A percentile compares a stretch with the other conserved stretches of the same genome.
Conservation (phyloP, 2,888 invertebrate genomes). For the Yponomeuta malinellus region DNA sequence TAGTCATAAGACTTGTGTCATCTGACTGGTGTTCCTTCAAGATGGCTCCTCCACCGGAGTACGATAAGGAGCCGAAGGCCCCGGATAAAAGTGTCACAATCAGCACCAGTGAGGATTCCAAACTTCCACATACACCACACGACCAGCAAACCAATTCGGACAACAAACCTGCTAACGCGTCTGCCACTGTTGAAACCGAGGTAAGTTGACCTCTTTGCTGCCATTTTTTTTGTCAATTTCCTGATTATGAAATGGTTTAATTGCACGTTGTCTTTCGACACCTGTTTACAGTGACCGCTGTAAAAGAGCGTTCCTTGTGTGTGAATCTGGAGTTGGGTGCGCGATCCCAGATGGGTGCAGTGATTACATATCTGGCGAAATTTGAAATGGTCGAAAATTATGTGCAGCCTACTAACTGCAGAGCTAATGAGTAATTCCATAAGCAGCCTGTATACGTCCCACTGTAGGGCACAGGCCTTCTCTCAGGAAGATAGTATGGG, state of each 20-base stretch:
- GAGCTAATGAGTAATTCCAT: not conserved
- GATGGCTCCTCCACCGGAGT: slow-evolving; percentile 87
- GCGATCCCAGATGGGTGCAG: not conserved
- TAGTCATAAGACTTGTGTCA: slow-evolving; percentile 76
- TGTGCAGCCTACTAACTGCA: not conserved
- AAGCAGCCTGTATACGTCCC: too few species aligned
- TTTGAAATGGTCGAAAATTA: not conserved
- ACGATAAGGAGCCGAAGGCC: slow-evolving; percentile 85
- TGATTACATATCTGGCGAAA: not conserved
- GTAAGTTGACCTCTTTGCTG: slow-evolving; percentile 57
- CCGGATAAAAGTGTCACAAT: slow-evolving; percentile 78
- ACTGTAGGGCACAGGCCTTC: too few species aligned
- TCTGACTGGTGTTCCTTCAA: slow-evolving; percentile 77
- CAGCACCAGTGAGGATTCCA: slow-evolving; percentile 64
- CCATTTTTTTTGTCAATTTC: slow-evolving; percentile 33
- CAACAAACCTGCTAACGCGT: slow-evolving; percentile 48
- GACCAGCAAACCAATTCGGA: slow-evolving; percentile 62
- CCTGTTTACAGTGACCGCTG: not conserved
- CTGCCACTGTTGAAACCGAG: slow-evolving; percentile 55
- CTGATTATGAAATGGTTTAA: slow-evolving; percentile 5
- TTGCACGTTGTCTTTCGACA: not conserved
- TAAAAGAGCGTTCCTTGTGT: not conserved
- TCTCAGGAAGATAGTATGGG: too few species aligned
- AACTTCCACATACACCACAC: slow-evolving; percentile 56
- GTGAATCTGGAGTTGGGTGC: not conserved